phyloP scores from a whole-genome alignment of 2,113 vertebrate species.

The Cercopithecus mona region DNA sequence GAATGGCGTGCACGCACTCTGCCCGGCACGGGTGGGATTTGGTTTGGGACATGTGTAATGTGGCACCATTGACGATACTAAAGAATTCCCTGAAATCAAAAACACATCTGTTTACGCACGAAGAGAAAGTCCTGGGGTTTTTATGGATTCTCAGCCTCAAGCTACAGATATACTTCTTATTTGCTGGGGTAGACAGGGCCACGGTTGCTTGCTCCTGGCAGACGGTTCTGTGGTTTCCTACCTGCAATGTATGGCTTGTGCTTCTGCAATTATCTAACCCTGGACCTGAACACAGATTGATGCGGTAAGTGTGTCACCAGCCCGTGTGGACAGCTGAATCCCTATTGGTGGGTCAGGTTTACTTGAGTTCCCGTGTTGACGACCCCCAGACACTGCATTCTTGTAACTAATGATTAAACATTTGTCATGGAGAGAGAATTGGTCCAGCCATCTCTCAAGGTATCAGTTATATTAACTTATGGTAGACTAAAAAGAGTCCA shows the following conservation, averaged over 20 bases:
- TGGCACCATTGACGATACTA: slow-evolving; percentile 79
- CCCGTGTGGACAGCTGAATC: background rate
- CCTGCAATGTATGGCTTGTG: slow-evolving; percentile 73
- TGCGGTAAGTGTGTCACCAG: background rate
- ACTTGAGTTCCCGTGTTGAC: slow-evolving; percentile 30
- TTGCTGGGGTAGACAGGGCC: background rate
- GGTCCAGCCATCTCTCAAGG: slow-evolving; percentile 78
- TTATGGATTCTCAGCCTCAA: slow-evolving; percentile 8
- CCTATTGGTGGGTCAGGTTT: background rate
- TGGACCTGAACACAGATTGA: background rate
- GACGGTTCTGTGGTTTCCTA: background rate
- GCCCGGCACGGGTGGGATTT: slow-evolving; percentile 76
- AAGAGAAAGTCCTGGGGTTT: background rate
- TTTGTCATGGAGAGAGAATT: slow-evolving; percentile 69
- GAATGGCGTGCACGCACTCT: slow-evolving; percentile 47
- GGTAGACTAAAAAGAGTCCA: background rate
- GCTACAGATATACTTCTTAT: background rate
- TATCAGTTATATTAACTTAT: slow-evolving; percentile 43
- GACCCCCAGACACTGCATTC: slow-evolving; percentile 54
- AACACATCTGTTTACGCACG: background rate
- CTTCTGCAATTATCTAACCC: slow-evolving; percentile 55
- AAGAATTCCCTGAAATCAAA: slow-evolving; percentile 79
- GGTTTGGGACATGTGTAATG: slow-evolving; percentile 69
- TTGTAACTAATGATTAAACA: background rate
- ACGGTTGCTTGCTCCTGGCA: background rate